Evolutionary conservation across 2,797 vertebrate genomes (phyloP).

Genomic region (Liasis olivaceus): DNA sequence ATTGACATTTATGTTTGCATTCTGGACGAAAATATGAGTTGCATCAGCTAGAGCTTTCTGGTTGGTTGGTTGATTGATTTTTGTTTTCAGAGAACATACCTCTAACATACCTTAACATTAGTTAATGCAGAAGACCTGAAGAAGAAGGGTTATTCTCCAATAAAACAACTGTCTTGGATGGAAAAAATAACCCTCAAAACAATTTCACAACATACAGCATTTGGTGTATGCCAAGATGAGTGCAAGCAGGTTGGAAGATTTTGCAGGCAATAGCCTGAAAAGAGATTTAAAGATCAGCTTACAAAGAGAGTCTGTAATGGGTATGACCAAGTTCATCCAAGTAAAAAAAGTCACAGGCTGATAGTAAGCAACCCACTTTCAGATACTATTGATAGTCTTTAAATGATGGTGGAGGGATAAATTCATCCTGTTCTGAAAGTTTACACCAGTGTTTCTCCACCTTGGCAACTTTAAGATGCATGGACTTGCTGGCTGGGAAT

Average conservation of each 20-base stretch:
- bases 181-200: background rate
- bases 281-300: background rate
- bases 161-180: background rate
- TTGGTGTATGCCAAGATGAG: background rate
- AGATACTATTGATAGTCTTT: background rate
- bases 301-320: background rate
- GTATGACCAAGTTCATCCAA: too few species aligned
- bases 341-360: background rate
- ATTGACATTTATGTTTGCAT: background rate
- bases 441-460: background rate
- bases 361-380: background rate
- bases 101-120: background rate
- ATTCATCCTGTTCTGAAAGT: background rate
- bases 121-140: background rate
- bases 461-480: background rate
- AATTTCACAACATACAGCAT: background rate
- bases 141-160: background rate
- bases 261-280: background rate
- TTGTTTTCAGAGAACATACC: background rate
- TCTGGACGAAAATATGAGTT: background rate
- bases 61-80: background rate
- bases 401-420: background rate
- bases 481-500: background rate
- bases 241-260: background rate
- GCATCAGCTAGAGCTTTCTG: rapidly evolving